These are phyloP conservation scores for Burhinus oedicnemus DNA, from an alignment of 2,113 vertebrate genomes.

Conservation along the genomic window DNA sequence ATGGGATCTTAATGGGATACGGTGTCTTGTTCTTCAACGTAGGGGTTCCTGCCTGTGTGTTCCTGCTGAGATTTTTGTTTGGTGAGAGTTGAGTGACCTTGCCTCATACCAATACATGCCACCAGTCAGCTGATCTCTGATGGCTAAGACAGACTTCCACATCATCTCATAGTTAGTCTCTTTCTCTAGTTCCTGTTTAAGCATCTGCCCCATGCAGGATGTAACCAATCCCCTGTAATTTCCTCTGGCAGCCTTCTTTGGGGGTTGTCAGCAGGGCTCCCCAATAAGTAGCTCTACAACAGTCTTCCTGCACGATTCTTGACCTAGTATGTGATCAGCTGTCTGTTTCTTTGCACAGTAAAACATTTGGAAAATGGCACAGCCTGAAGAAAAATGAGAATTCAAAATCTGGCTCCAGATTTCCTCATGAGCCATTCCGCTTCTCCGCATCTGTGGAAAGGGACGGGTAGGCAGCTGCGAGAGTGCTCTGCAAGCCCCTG, in stretches of 20 bases:
- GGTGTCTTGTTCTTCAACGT: background rate
- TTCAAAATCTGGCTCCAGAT: background rate
- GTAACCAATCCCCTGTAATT: background rate
- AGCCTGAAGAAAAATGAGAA: background rate
- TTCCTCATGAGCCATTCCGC: background rate
- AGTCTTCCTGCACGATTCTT: background rate
- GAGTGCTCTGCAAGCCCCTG: background rate
- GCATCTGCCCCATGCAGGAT: background rate
- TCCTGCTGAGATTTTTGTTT: conserved; percentile 22
- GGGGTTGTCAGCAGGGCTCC: background rate
- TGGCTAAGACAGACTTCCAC: background rate
- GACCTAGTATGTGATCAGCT: background rate
- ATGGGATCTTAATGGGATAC: background rate
- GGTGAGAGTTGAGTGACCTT: background rate
- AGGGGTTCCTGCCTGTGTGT: background rate
- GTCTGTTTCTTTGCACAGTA: background rate
- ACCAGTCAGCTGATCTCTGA: conserved; percentile 21
- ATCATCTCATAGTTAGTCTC: background rate
- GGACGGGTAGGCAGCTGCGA: background rate
- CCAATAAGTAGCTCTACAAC: background rate
- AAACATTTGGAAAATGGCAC: background rate
- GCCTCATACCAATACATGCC: background rate
- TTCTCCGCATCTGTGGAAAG: background rate
- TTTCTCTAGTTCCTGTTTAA: background rate
- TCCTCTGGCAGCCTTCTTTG: background rate